These are phyloP conservation scores for Megaleporinus macrocephalus DNA, from an alignment of 2,113 vertebrate species.

Conservation along the genomic window DNA sequence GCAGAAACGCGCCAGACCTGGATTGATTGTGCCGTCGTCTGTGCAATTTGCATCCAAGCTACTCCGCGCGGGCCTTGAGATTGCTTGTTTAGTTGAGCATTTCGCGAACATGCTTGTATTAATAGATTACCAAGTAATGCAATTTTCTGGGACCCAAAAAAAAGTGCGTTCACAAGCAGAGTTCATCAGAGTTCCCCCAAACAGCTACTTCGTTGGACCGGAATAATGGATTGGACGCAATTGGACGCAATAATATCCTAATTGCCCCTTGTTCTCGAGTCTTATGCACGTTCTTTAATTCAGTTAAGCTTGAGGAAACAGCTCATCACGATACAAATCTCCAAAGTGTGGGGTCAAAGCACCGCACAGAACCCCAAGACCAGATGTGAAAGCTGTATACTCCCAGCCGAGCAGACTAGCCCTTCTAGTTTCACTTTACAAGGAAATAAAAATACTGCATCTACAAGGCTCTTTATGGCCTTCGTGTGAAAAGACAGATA, in stretches of 20 bases:
- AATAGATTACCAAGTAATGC: slow-evolving; percentile 39
- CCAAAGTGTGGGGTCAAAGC: slow-evolving; percentile 63
- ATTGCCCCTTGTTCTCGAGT: slow-evolving; percentile 22
- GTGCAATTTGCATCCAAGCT: slow-evolving; percentile 17
- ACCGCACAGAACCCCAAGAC: slow-evolving; percentile 42
- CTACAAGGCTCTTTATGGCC: slow-evolving; percentile 8
- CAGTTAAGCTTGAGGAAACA: slow-evolving; percentile 49
- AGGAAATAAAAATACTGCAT: neutral
- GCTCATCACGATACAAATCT: slow-evolving; percentile 63
- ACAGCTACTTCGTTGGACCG: slow-evolving; percentile 38
- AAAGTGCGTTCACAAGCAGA: slow-evolving; percentile 32
- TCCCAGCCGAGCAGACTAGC: slow-evolving; percentile 17
- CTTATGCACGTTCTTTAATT: slow-evolving; percentile 10
- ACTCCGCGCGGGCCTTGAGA: neutral
- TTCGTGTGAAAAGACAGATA: slow-evolving; percentile 6
- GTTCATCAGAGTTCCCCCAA: slow-evolving; percentile 31
- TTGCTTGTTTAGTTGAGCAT: slow-evolving; percentile 36
- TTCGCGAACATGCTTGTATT: slow-evolving; percentile 11
- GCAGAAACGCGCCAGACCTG: slow-evolving; percentile 45
- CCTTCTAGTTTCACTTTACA: slow-evolving; percentile 26
- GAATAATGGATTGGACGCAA: no score
- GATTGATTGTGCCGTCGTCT: neutral
- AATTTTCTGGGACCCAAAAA: slow-evolving; percentile 26
- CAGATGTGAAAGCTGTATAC: slow-evolving; percentile 42
- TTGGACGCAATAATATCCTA: slow-evolving; percentile 37